Conservation (phyloP, 2,888 invertebrate species). For the Chouioia cunea region DNA sequence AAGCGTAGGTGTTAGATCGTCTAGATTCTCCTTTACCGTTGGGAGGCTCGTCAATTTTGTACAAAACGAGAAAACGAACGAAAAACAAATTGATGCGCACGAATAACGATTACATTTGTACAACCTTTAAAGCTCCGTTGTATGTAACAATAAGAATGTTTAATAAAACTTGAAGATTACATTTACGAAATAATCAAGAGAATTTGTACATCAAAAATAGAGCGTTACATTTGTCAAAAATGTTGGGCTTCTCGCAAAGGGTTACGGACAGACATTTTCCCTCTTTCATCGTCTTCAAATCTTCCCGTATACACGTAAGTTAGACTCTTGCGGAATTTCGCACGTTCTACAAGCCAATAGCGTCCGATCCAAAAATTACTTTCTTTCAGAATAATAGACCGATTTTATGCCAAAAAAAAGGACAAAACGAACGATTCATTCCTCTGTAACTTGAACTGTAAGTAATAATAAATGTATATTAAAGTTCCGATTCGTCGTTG, state of each 20-base stretch:
- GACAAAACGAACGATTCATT: slow-evolving; percentile 28
- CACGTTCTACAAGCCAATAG: background rate
- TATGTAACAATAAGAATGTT: slow-evolving; percentile 6
- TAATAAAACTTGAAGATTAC: slow-evolving; percentile 13
- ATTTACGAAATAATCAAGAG: slow-evolving; percentile 6
- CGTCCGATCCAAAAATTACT: slow-evolving; percentile 42
- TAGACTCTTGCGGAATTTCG: too few species aligned
- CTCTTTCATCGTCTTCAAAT: too few species aligned
- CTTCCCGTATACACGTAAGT: too few species aligned
- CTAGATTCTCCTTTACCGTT: slow-evolving; percentile 27
- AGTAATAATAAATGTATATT: slow-evolving; percentile 37
- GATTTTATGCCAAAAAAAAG: slow-evolving; percentile 41
- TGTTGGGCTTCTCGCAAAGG: background rate
- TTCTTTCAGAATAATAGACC: slow-evolving; percentile 26
- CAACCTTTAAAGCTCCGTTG: slow-evolving; percentile 18
- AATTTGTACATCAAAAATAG: slow-evolving; percentile 24
- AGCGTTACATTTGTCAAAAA: background rate
- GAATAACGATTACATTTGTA: slow-evolving; percentile 37
- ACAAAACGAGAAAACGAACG: background rate
- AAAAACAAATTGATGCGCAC: slow-evolving; percentile 31
- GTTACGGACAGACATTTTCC: too few species aligned
- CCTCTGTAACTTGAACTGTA: slow-evolving; percentile 42
- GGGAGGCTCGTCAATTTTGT: slow-evolving; percentile 33
- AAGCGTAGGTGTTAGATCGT: slow-evolving; percentile 26
- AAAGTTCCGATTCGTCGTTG: slow-evolving; percentile 26